phyloP scores from a whole-genome alignment of 2,113 vertebrate genomes.

The Hystrix brachyura region DNA sequence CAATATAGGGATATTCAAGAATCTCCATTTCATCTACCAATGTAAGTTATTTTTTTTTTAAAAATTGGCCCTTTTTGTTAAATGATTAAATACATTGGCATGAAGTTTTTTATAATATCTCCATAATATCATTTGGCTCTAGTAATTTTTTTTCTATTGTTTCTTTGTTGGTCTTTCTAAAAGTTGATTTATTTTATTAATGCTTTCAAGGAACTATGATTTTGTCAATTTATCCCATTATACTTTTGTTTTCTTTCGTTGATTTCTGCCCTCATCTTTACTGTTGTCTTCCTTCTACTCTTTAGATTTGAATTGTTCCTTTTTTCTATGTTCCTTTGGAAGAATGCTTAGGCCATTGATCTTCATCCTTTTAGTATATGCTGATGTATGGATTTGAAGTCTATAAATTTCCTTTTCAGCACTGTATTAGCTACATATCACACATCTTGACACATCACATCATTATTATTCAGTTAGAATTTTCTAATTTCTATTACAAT shows the following conservation, averaged over 20 bases:
- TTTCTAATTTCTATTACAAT: constrained; percentile 18
- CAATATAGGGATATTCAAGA: background rate
- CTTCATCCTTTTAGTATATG: background rate
- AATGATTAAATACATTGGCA: background rate
- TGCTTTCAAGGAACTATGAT: background rate
- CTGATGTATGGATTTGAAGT: background rate
- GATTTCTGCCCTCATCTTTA: background rate
- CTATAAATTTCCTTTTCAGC: background rate
- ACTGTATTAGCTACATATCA: background rate
- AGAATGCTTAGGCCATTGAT: background rate
- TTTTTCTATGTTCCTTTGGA: background rate
- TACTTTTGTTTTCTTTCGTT: background rate
- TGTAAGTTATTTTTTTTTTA: background rate
- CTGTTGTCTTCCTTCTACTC: background rate
- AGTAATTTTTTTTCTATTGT: background rate
- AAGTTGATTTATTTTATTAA: background rate
- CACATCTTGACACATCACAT: background rate
- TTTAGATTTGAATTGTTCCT: background rate
- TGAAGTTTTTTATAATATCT: background rate
- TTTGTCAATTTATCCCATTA: background rate
- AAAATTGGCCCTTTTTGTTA: background rate
- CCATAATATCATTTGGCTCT: background rate
- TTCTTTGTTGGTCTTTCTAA: background rate
- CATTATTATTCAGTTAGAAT: background rate
- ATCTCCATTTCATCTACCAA: background rate